These are phyloP conservation scores for Philotrypesis tridentata DNA, from an alignment of 1,140 invertebrate species.

Conservation along the genomic window DNA sequence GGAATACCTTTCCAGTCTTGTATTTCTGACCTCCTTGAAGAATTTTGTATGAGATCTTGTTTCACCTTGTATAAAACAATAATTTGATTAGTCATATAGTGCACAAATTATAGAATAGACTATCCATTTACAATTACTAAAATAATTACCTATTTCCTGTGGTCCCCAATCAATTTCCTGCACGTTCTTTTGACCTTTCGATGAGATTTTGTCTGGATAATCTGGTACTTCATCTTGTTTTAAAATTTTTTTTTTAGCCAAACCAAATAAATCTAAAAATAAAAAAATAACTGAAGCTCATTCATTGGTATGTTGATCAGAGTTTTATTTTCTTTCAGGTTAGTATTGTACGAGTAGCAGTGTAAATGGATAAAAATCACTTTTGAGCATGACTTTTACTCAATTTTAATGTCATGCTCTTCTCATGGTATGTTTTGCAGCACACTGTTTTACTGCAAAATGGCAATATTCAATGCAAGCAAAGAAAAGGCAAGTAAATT, in stretches of 20 bases:
- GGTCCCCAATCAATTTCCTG: slow-evolving; percentile 75
- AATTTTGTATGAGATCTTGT: slow-evolving; percentile 82
- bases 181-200: slow-evolving; percentile 52
- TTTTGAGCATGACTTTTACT: not conserved
- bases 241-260: slow-evolving; percentile 91
- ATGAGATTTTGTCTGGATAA: slow-evolving; percentile 72
- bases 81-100: slow-evolving; percentile 1
- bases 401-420: not conserved
- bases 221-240: slow-evolving; percentile 82
- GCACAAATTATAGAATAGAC: slow-evolving; percentile 2
- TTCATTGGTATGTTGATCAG: not conserved
- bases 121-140: slow-evolving; percentile 17
- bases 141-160: slow-evolving; percentile 77
- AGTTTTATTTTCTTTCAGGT: not conserved
- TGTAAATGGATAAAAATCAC: not conserved
- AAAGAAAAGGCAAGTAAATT: not conserved
- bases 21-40: slow-evolving; percentile 85
- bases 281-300: not conserved
- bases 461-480: not conserved
- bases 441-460: not conserved
- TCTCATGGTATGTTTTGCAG: too few species aligned
- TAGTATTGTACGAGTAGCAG: too few species aligned
- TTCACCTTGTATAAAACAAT: slow-evolving; percentile 73
- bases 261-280: slow-evolving; percentile 85
- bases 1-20: slow-evolving; percentile 88